A percentile compares a stretch with the other conserved stretches of the same genome.
Evolutionary conservation across 2,888 invertebrate genomes (phyloP).

Genomic region (Drosophila siamana): DNA sequence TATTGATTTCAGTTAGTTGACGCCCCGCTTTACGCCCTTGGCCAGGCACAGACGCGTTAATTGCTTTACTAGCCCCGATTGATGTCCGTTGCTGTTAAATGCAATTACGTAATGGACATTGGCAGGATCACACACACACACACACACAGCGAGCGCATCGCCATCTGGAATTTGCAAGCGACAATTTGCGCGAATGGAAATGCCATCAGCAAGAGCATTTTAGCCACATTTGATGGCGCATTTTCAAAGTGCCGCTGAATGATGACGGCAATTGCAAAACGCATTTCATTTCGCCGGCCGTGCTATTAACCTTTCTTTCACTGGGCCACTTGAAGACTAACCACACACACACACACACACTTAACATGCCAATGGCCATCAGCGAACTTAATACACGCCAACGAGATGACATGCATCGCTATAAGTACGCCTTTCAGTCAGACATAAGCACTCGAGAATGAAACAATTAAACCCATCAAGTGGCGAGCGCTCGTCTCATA

Average conservation of each 20-base stretch:
- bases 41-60: constrained; percentile 52
- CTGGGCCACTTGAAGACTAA: constrained; percentile 65
- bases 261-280: constrained; percentile 57
- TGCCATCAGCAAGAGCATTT: constrained; percentile 38
- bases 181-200: constrained; percentile 13
- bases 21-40: constrained; percentile 22
- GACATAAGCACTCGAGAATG: constrained; percentile 44
- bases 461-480: background rate
- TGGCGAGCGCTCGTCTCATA: background rate
- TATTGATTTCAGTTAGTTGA: constrained; percentile 56
- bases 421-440: constrained; percentile 28
- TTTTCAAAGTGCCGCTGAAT: constrained; percentile 36
- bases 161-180: constrained; percentile 33
- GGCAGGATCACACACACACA: constrained; percentile 33
- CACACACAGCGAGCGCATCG: background rate
- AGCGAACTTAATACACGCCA: constrained; percentile 22
- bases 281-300: constrained; percentile 64
- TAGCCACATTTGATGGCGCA: constrained; percentile 49
- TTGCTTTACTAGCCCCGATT: constrained; percentile 75
- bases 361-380: constrained; percentile 36
- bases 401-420: constrained; percentile 17
- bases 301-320: constrained; percentile 82
- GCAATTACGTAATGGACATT: constrained; percentile 61
- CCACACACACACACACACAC: background rate
- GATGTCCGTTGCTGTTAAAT: constrained; percentile 56